Conservation (phyloP, 2,797 vertebrate species). For the Mormyrops boulengeri region DNA sequence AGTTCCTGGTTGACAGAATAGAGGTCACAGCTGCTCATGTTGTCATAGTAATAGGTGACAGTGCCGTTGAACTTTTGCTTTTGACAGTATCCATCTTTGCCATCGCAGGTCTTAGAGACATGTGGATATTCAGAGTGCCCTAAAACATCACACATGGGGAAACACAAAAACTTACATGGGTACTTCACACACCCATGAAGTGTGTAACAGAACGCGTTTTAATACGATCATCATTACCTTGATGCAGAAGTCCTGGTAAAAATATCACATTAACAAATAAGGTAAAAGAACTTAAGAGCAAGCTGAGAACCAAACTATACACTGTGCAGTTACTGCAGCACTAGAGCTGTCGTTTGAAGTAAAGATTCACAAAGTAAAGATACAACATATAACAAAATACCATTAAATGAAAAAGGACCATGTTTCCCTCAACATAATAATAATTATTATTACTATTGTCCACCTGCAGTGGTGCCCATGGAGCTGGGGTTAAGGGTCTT, state of each 20-base stretch:
- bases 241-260: background rate
- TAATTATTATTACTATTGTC: background rate
- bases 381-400: background rate
- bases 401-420: background rate
- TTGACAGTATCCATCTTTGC: constrained; percentile 74
- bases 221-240: background rate
- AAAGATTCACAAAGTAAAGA: background rate
- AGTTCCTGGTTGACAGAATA: constrained; percentile 87
- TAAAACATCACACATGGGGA: constrained; percentile 32
- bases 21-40: constrained; percentile 88
- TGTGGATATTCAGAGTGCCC: constrained; percentile 91
- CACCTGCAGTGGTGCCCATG: background rate
- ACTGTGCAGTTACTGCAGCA: background rate
- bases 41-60: constrained; percentile 95
- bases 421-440: background rate
- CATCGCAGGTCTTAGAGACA: constrained; percentile 78
- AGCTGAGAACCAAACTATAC: background rate
- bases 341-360: background rate
- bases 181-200: background rate
- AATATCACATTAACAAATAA: background rate
- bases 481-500: background rate
- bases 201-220: background rate
- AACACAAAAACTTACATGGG: background rate
- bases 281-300: background rate
- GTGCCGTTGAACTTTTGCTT: constrained; percentile 87